Evolutionary conservation across 2,113 vertebrate species (phyloP).

Genomic region (Enhydra lutris): DNA sequence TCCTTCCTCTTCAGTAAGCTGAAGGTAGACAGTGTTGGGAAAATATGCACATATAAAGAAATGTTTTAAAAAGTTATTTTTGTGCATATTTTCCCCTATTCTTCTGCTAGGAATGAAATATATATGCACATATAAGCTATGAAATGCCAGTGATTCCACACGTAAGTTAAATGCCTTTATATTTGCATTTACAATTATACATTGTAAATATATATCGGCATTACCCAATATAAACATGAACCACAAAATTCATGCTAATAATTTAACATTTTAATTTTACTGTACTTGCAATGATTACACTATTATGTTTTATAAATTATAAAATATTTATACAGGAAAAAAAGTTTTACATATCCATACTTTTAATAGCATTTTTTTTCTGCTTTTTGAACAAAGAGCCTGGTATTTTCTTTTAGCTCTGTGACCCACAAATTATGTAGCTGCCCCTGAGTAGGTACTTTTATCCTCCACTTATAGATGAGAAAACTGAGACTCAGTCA

Average conservation of each 20-base stretch:
- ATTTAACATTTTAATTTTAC: background rate
- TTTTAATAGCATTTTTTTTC: background rate
- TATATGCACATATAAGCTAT: background rate
- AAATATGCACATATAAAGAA: background rate
- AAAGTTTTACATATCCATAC: background rate
- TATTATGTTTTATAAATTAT: background rate
- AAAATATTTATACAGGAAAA: slow-evolving; percentile 1
- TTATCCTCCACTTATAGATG: background rate
- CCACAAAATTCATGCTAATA: background rate
- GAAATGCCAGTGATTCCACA: background rate
- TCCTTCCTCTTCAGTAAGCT: background rate
- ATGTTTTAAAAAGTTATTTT: background rate
- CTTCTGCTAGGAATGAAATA: slow-evolving; percentile 7
- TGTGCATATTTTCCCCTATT: background rate
- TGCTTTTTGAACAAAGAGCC: background rate
- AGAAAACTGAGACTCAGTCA: background rate
- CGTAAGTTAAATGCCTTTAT: background rate
- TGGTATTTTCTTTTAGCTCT: background rate
- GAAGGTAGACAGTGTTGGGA: background rate
- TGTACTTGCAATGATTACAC: background rate
- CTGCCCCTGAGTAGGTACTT: background rate
- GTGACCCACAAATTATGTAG: background rate
- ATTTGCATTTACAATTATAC: background rate
- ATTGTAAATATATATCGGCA: background rate
- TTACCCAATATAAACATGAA: background rate